Conservation (phyloP, 35 echinoderm and acorn worm species). For the Diadema setosum region DNA sequence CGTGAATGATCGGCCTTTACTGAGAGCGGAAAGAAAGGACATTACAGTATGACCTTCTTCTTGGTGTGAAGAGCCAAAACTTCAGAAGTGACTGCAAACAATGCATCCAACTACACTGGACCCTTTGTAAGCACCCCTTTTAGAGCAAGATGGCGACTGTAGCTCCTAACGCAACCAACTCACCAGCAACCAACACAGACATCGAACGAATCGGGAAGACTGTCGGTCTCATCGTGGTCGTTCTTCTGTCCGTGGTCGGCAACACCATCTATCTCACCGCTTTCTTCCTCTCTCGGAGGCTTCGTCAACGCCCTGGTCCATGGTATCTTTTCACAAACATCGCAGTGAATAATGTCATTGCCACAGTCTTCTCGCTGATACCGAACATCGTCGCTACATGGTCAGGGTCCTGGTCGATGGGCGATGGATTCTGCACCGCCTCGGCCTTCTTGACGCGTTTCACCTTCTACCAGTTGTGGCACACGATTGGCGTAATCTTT, state of each 20-base stretch:
- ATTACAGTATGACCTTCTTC: background rate
- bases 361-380: constrained; percentile 21
- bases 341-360: constrained; percentile 3
- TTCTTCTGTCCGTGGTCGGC: background rate
- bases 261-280: background rate
- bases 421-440: constrained; percentile 13
- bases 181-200: background rate
- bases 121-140: too few species aligned
- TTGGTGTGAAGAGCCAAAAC: background rate
- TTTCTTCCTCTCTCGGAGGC: background rate
- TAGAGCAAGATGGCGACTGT: too few species aligned
- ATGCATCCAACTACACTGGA: background rate
- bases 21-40: too few species aligned
- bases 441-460: constrained; percentile 10
- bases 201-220: background rate
- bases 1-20: too few species aligned
- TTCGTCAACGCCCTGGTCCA: background rate
- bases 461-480: constrained; percentile 23
- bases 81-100: background rate
- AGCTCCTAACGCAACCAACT: background rate
- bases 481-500: constrained; percentile 31
- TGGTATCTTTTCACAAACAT: constrained; percentile 21
- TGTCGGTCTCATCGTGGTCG: background rate
- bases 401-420: background rate
- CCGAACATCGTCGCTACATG: constrained; percentile 19